Evolutionary conservation across 1,140 invertebrate genomes (phyloP).

Genomic region (Tetramorium alpestre): DNA sequence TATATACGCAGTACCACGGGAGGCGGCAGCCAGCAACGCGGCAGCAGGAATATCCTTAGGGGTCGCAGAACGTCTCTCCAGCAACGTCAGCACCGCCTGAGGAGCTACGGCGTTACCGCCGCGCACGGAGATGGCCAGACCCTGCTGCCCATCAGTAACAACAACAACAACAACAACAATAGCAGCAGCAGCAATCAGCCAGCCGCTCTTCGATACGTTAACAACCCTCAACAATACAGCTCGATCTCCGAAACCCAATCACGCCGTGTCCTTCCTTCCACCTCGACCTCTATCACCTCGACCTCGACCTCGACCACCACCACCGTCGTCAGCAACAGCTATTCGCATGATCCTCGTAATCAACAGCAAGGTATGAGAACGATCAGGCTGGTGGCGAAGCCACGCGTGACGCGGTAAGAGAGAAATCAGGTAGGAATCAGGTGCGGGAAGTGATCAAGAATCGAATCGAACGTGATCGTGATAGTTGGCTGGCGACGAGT

Average conservation of each 20-base stretch:
- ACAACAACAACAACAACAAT: conserved; percentile 76
- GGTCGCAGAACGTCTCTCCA: conserved; percentile 79
- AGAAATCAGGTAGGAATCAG: conserved; percentile 46
- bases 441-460: conserved; percentile 26
- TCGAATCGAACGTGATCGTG: conserved; percentile 25
- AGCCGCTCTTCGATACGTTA: conserved; percentile 58
- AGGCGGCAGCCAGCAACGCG: conserved; percentile 58
- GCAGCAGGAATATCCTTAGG: conserved; percentile 71
- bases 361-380: conserved; percentile 70
- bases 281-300: conserved; percentile 77
- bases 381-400: conserved; percentile 57
- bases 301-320: conserved; percentile 75
- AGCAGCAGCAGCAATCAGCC: conserved; percentile 33
- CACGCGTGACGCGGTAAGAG: conserved; percentile 48
- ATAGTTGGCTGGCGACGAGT: conserved; percentile 54
- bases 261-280: conserved; percentile 80
- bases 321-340: conserved; percentile 77
- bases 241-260: conserved; percentile 78
- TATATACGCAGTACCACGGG: conserved; percentile 70
- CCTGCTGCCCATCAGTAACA: conserved; percentile 77
- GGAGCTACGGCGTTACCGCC: conserved; percentile 82
- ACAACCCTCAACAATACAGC: conserved; percentile 78
- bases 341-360: conserved; percentile 64
- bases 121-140: conserved; percentile 83
- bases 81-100: conserved; percentile 81